Percentiles rank a stretch among this genome's conserved stretches.
Evolutionary conservation across 1,140 invertebrate species (phyloP).

Genomic region (Drosophila ercepeae): DNA sequence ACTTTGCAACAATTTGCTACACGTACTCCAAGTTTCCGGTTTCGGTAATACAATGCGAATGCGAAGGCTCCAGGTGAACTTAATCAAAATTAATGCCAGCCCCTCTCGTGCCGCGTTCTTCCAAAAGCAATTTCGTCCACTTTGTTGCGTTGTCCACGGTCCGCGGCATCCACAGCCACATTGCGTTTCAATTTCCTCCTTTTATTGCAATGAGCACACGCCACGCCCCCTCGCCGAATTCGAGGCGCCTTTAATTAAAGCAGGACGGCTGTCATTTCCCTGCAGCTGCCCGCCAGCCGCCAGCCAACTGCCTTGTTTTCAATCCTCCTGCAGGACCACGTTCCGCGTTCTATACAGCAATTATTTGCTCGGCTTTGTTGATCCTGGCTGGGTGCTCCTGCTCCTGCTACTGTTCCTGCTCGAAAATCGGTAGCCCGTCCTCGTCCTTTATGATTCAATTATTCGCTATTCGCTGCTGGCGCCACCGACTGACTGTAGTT

Average conservation of each 20-base stretch:
- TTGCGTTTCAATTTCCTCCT: constrained; percentile 71
- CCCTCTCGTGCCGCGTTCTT: constrained; percentile 35
- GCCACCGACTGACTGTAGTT: constrained; percentile 67
- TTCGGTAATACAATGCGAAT: constrained; percentile 49
- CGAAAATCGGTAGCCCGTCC: constrained; percentile 16
- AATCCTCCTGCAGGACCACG: constrained; percentile 5
- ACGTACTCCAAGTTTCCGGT: background rate
- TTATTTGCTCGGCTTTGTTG: constrained; percentile 80
- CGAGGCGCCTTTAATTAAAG: constrained; percentile 73
- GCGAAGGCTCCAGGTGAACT: constrained; percentile 56
- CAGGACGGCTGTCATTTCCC: constrained; percentile 73
- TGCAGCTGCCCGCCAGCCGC: constrained; percentile 44
- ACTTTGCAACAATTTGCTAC: constrained; percentile 6
- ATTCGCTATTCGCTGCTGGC: constrained; percentile 65
- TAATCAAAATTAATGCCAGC: constrained; percentile 69
- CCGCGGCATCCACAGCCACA: constrained; percentile 71
- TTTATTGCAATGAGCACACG: constrained; percentile 35
- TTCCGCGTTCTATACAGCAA: constrained; percentile 50
- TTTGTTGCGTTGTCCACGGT: constrained; percentile 78
- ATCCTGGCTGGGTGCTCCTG: constrained; percentile 20
- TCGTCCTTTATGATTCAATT: constrained; percentile 77
- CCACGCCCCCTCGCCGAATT: constrained; percentile 44
- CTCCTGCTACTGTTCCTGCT: constrained; percentile 16
- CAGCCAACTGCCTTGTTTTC: background rate
- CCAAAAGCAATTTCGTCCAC: constrained; percentile 81